phyloP scores from a whole-genome alignment of 2,113 vertebrate genomes.

The Sorex araneus region DNA sequence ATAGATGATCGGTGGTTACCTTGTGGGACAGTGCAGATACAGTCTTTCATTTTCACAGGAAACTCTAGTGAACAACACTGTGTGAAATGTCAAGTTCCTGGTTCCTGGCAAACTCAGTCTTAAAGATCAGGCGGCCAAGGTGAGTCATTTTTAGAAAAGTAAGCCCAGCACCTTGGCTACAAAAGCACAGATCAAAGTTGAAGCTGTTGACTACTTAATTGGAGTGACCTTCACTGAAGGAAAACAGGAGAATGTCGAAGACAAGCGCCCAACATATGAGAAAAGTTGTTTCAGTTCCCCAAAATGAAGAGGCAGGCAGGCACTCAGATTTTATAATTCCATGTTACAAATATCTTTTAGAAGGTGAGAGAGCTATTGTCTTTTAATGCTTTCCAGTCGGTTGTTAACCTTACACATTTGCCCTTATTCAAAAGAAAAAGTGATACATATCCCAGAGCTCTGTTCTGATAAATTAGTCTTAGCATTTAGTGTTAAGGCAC shows the following conservation, averaged over 20 bases:
- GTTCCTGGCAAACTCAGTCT: background rate
- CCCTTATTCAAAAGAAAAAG: constrained; percentile 51
- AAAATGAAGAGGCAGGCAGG: background rate
- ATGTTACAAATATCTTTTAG: background rate
- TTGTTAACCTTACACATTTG: constrained; percentile 29
- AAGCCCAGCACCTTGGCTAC: background rate
- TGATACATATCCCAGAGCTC: background rate
- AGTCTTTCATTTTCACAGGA: constrained; percentile 17
- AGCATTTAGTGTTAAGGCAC: background rate
- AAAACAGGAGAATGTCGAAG: background rate
- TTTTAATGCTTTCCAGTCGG: constrained; percentile 20
- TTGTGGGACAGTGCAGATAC: background rate
- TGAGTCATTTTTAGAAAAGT: background rate
- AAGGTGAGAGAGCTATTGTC: background rate
- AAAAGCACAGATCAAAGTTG: background rate
- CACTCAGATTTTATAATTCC: constrained; percentile 29
- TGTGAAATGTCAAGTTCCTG: constrained; percentile 8
- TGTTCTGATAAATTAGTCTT: background rate
- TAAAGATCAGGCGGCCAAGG: background rate
- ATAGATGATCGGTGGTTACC: background rate
- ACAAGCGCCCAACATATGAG: background rate
- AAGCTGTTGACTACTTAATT: background rate
- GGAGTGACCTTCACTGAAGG: background rate
- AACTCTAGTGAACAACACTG: background rate
- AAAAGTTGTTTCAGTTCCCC: constrained; percentile 19